Evolutionary conservation across 2,113 vertebrate species (phyloP).

Genomic region (Carettochelys insculpta): DNA sequence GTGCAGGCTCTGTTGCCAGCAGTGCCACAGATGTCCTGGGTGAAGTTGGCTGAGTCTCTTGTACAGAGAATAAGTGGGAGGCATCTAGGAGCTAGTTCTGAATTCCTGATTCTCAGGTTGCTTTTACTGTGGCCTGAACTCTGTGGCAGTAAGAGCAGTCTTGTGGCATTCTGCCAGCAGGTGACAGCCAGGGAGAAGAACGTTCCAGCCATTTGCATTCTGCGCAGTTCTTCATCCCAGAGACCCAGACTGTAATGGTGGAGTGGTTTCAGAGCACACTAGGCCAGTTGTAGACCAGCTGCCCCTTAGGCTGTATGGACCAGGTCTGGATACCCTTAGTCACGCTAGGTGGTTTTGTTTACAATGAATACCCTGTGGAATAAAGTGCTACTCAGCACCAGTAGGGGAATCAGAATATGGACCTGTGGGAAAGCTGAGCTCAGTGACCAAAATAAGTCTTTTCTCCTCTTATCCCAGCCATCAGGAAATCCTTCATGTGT

Average conservation of each 20-base stretch:
- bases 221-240: background rate
- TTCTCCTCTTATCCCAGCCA: background rate
- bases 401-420: background rate
- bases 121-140: background rate
- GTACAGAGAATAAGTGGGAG: background rate
- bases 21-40: background rate
- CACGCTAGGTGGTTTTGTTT: background rate
- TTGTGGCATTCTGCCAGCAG: background rate
- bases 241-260: background rate
- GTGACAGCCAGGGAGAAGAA: background rate
- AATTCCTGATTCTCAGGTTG: background rate
- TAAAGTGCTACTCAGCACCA: background rate
- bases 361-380: background rate
- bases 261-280: background rate
- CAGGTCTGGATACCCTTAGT: background rate
- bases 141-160: background rate
- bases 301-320: rapidly evolving
- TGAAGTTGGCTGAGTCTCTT: background rate
- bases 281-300: background rate
- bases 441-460: background rate
- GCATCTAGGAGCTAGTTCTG: background rate
- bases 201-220: background rate
- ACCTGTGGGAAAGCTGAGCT: background rate
- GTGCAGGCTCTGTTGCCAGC: background rate
- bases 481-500: background rate